A percentile compares a stretch with the other conserved stretches of the same genome.
Evolutionary conservation across 2,797 vertebrate genomes (phyloP).

Genomic region (Chaunax sp.): DNA sequence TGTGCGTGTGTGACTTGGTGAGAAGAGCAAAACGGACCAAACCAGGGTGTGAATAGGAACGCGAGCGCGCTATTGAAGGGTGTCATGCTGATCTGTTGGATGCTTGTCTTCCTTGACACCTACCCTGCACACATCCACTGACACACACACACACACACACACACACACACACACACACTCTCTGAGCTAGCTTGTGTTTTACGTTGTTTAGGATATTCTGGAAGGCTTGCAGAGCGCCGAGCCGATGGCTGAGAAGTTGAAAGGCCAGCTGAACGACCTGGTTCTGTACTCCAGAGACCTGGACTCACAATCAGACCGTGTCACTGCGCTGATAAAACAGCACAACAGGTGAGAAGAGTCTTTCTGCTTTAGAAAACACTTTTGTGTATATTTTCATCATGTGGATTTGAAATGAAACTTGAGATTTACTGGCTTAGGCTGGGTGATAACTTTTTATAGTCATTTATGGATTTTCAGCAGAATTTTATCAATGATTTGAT

Average conservation of each 20-base stretch:
- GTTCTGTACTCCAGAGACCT: constrained; percentile 94
- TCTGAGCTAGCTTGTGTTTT: constrained; percentile 63
- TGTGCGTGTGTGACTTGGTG: constrained; percentile 4
- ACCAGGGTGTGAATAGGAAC: constrained; percentile 69
- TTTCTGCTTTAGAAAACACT: constrained; percentile 1
- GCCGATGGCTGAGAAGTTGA: constrained; percentile 91
- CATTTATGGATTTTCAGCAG: background rate
- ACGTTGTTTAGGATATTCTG: constrained; percentile 85
- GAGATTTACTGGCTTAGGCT: background rate
- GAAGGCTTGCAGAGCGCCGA: constrained; percentile 90
- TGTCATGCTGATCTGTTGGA: constrained; percentile 66
- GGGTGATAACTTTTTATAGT: background rate
- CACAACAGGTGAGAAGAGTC: constrained; percentile 91
- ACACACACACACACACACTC: constrained; percentile 27
- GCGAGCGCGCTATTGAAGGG: constrained; percentile 60
- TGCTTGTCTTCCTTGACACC: constrained; percentile 45
- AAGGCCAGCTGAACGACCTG: constrained; percentile 92
- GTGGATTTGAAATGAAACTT: constrained; percentile 5
- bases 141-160: constrained; percentile 20
- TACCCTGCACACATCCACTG: constrained; percentile 17
- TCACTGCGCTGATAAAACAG: constrained; percentile 94
- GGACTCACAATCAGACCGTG: constrained; percentile 89
- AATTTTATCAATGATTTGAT: background rate
- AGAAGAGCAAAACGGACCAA: constrained; percentile 45
- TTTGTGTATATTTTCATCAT: constrained; percentile 1